Evolutionary conservation across 1,140 invertebrate genomes (phyloP).

Genomic region (Neuroterus valhalla): DNA sequence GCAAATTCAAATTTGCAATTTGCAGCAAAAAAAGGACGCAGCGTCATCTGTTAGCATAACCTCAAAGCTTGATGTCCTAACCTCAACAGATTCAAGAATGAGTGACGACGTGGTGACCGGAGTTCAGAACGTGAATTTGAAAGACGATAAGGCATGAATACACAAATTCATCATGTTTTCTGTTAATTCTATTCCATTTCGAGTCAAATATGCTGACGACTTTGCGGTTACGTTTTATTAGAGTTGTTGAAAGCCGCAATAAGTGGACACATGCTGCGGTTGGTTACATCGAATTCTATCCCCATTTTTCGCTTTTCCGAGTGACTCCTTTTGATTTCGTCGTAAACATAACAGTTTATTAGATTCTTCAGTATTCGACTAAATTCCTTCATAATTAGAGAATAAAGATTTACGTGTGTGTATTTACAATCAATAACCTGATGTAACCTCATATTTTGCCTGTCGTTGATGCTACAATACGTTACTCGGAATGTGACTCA

Average conservation of each 20-base stretch:
- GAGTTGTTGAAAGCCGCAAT: slow-evolving; percentile 67
- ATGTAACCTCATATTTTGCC: slow-evolving; percentile 55
- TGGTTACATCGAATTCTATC: slow-evolving; percentile 60
- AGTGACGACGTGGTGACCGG: slow-evolving; percentile 69
- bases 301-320: slow-evolving; percentile 28
- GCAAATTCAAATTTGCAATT: too few relatives aligned
- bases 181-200: slow-evolving; percentile 66
- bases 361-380: neutral
- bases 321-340: slow-evolving; percentile 37
- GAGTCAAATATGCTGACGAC: slow-evolving; percentile 75
- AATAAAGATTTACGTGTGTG: neutral
- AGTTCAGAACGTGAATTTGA: slow-evolving; percentile 77
- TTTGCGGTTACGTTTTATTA: slow-evolving; percentile 75
- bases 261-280: slow-evolving; percentile 70
- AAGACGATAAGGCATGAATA: slow-evolving; percentile 81
- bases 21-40: too few relatives aligned
- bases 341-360: neutral
- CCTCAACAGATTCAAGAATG: slow-evolving; percentile 49
- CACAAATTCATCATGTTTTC: slow-evolving; percentile 46
- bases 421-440: slow-evolving; percentile 55
- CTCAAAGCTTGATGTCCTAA: neutral
- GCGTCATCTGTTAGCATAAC: neutral
- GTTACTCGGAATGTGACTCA: neutral
- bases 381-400: neutral
- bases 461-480: neutral